A percentile compares a stretch with the other conserved stretches of the same genome.
Evolutionary conservation across 2,797 vertebrate species (phyloP).

Genomic region (Mallotus villosus): DNA sequence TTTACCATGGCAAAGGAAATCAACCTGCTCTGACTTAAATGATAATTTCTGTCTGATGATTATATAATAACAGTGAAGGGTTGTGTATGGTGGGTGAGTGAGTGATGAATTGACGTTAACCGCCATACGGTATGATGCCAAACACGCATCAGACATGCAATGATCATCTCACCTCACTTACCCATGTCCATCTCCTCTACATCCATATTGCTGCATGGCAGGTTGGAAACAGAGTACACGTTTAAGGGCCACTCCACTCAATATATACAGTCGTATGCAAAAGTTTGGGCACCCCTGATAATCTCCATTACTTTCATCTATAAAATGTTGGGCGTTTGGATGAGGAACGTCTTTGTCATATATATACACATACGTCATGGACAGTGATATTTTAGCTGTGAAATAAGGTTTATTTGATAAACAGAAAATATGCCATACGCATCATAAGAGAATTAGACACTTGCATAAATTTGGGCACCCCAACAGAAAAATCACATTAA

Average conservation of each 20-base stretch:
- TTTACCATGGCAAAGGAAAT: neutral
- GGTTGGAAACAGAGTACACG: slow-evolving; percentile 49
- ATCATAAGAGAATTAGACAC: too few relatives aligned
- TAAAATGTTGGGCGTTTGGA: too few relatives aligned
- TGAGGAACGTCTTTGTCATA: too few relatives aligned
- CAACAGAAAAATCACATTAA: too few relatives aligned
- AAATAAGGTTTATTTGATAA: too few relatives aligned
- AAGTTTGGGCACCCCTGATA: too few relatives aligned
- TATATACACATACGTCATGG: too few relatives aligned
- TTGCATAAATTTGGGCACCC: too few relatives aligned
- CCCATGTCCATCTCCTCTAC: slow-evolving; percentile 71
- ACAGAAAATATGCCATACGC: too few relatives aligned
- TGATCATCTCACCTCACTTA: slow-evolving; percentile 55
- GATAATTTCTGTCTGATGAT: neutral
- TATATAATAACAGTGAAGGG: neutral
- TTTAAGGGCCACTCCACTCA: slow-evolving; percentile 3
- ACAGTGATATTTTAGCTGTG: too few relatives aligned
- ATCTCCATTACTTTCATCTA: too few relatives aligned
- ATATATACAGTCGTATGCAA: too few relatives aligned
- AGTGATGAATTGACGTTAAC: neutral
- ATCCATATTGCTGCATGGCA: slow-evolving; percentile 76
- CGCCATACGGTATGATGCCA: neutral
- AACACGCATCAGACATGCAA: neutral
- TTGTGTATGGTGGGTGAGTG: neutral
- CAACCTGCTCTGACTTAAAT: neutral